Percentiles rank a stretch among this genome's conserved stretches.
These are phyloP conservation scores for Drosophila cardini DNA, from an alignment of 1,140 invertebrate species.

Conservation along the genomic window DNA sequence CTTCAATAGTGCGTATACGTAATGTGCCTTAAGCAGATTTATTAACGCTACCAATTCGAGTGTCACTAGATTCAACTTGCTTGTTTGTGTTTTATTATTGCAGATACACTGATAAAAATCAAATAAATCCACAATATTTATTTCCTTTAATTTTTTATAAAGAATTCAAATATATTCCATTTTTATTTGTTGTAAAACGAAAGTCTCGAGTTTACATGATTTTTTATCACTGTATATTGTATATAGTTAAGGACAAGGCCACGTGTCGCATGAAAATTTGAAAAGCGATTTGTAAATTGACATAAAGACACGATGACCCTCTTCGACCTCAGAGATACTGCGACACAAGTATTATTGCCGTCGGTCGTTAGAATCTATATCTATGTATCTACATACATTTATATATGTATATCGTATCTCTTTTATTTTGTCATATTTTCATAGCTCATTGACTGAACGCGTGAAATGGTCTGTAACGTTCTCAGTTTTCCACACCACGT, in stretches of 20 bases:
- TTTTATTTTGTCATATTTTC: slow-evolving; percentile 71
- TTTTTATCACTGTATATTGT: neutral
- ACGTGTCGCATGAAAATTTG: slow-evolving; percentile 2
- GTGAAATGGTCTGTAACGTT: slow-evolving; percentile 67
- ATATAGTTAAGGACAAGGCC: neutral
- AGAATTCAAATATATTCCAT: too few relatives aligned
- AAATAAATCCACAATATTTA: too few relatives aligned
- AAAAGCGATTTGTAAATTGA: slow-evolving; percentile 50
- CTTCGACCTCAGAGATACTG: slow-evolving; percentile 2
- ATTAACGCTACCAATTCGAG: slow-evolving; percentile 13
- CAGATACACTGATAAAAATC: neutral
- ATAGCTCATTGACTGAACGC: slow-evolving; percentile 69
- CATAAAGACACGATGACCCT: neutral
- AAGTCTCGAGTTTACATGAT: too few relatives aligned
- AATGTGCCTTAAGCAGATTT: slow-evolving; percentile 47
- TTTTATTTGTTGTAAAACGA: too few relatives aligned
- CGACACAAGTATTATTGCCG: slow-evolving; percentile 24
- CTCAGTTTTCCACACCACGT: neutral
- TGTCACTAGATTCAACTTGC: neutral
- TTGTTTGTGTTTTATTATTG: neutral
- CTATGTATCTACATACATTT: slow-evolving; percentile 12
- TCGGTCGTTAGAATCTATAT: slow-evolving; percentile 2
- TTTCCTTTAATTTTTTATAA: too few relatives aligned
- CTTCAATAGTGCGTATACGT: slow-evolving; percentile 64
- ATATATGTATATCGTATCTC: neutral